A percentile compares a stretch with the other conserved stretches of the same genome.
Conservation (phyloP, 2,797 vertebrate species). For the Mormyrus proboscirostris region DNA sequence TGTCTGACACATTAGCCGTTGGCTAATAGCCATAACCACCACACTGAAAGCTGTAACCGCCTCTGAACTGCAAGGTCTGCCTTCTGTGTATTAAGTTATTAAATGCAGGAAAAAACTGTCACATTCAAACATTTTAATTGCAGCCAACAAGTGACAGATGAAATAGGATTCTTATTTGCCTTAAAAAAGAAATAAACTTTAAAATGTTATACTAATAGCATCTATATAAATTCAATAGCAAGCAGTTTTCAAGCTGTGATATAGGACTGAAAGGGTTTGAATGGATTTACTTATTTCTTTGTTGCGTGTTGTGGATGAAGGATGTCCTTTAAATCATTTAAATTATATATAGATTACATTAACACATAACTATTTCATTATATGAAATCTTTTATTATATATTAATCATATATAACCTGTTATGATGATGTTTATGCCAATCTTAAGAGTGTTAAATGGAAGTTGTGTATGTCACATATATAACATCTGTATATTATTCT, state of each 20-base stretch:
- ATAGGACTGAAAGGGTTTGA: background rate
- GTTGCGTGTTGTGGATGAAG: background rate
- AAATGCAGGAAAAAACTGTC: background rate
- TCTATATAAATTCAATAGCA: background rate
- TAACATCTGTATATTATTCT: background rate
- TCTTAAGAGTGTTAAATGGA: background rate
- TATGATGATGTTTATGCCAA: background rate
- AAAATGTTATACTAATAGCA: background rate
- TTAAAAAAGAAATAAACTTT: background rate
- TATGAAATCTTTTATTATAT: background rate
- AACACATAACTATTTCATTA: background rate
- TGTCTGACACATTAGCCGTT: background rate
- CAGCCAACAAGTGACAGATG: background rate
- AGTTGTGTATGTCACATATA: background rate
- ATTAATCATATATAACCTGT: background rate
- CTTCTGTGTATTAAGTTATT: background rate
- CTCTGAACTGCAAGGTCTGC: background rate
- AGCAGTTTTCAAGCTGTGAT: background rate
- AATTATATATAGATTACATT: background rate
- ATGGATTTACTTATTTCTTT: background rate
- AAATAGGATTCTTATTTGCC: background rate
- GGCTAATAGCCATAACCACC: background rate
- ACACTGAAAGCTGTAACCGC: background rate
- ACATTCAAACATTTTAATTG: background rate
- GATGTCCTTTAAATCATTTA: background rate